These are phyloP conservation scores for Vireo griseus DNA, from an alignment of 2,797 vertebrate species.

Conservation along the genomic window DNA sequence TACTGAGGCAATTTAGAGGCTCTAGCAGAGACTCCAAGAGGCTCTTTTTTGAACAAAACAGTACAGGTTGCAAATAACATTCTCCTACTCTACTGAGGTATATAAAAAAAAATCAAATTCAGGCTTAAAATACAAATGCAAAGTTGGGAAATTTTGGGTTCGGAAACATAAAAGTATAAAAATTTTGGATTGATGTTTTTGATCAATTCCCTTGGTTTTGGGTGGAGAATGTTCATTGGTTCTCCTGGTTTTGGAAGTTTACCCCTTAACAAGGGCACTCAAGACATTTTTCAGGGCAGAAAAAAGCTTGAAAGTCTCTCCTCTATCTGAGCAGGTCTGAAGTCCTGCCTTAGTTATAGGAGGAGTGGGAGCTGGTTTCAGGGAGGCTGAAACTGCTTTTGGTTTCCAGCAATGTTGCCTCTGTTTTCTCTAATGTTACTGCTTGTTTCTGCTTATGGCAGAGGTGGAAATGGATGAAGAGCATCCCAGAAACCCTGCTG, in stretches of 20 bases:
- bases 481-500: neutral
- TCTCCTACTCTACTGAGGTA: neutral
- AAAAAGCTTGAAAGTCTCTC: neutral
- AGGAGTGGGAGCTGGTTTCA: neutral
- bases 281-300: neutral
- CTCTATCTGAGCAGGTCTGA: neutral
- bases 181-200: neutral
- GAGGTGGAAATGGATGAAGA: neutral
- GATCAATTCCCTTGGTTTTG: neutral
- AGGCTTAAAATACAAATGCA: neutral
- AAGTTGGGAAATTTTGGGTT: neutral
- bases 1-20: neutral
- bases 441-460: neutral
- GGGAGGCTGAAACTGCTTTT: neutral
- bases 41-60: neutral
- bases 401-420: neutral
- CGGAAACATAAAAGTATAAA: neutral
- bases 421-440: neutral
- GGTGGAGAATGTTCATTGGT: neutral
- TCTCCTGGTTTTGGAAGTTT: neutral
- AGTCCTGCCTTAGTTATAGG: neutral
- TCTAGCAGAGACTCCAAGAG: neutral
- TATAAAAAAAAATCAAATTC: neutral
- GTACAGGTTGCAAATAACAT: neutral
- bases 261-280: neutral